A percentile compares a stretch with the other conserved stretches of the same genome.
Conservation (phyloP, 2,797 vertebrate genomes). For the Nannoperca australis region DNA sequence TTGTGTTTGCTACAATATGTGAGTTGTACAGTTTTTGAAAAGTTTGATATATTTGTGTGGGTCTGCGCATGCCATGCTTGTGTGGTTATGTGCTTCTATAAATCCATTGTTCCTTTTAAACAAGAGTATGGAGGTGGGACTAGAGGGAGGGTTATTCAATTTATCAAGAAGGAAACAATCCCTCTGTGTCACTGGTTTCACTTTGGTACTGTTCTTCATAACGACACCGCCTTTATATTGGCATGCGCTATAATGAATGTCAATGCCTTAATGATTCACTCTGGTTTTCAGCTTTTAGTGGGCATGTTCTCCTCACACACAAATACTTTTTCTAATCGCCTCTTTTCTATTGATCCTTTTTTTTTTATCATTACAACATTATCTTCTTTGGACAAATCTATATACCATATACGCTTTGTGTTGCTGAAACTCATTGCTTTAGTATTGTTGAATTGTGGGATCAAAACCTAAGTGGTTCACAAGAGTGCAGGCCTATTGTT, state of each 20-base stretch:
- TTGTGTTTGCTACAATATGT: neutral
- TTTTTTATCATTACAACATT: conserved; percentile 1
- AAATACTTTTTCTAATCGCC: conserved; percentile 20
- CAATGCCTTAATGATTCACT: conserved; percentile 37
- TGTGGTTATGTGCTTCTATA: conserved; percentile 19
- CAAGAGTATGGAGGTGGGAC: neutral
- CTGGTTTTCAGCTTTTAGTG: conserved; percentile 38
- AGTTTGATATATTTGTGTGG: neutral
- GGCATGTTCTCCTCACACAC: conserved; percentile 17
- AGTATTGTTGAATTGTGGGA: conserved; percentile 49
- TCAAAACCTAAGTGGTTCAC: conserved; percentile 63
- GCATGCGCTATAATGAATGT: conserved; percentile 27
- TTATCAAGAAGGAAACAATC: conserved; percentile 38
- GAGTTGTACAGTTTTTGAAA: neutral
- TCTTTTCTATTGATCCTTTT: conserved; percentile 25
- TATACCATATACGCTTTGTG: neutral
- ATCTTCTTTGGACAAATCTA: conserved; percentile 4
- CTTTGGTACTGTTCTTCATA: conserved; percentile 34
- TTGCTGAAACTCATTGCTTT: conserved; percentile 36
- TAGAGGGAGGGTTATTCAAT: conserved; percentile 28
- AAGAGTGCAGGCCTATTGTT: conserved; percentile 74
- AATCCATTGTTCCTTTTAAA: conserved; percentile 16
- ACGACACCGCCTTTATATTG: conserved; percentile 36
- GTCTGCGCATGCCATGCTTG: neutral
- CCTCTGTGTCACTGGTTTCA: conserved; percentile 37